phyloP scores from a whole-genome alignment of 2,888 invertebrate genomes.

The Aphidius colemani region DNA sequence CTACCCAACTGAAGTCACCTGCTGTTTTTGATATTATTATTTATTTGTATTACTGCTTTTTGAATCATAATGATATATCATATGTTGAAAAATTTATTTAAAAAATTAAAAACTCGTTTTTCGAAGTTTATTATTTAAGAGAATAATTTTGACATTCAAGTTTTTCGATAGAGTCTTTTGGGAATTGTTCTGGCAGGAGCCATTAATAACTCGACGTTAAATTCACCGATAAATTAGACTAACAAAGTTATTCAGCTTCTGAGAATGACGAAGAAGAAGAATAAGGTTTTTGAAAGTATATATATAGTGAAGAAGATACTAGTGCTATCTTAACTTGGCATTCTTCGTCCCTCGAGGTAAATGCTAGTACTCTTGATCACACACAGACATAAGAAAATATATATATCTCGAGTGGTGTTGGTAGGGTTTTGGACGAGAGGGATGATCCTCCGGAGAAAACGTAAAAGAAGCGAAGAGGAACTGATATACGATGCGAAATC shows the following conservation, averaged over 20 bases:
- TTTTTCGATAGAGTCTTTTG: conserved; percentile 20
- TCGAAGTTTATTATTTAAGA: not conserved
- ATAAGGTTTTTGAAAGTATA: conserved; percentile 22
- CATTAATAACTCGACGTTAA: conserved; percentile 48
- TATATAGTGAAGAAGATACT: conserved; percentile 7
- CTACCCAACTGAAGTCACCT: conserved; percentile 18
- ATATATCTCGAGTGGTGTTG: conserved; percentile 8
- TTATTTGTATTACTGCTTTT: conserved; percentile 11
- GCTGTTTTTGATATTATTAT: conserved; percentile 5
- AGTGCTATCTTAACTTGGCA: conserved; percentile 25
- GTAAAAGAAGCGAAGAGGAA: not conserved
- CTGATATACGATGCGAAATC: conserved; percentile 30
- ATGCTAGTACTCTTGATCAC: conserved; percentile 25
- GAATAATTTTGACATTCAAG: conserved; percentile 11
- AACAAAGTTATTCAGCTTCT: conserved; percentile 45
- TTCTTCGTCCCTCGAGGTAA: conserved; percentile 31
- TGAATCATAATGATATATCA: not conserved
- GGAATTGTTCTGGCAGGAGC: conserved; percentile 30
- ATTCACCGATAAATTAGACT: conserved; percentile 52
- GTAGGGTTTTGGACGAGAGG: conserved; percentile 1
- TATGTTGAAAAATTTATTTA: conserved; percentile 2
- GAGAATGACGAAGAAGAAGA: conserved; percentile 17
- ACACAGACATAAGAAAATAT: conserved; percentile 11
- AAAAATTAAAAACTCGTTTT: not conserved
- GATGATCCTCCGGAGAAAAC: conserved; percentile 21